A percentile compares a stretch with the other conserved stretches of the same genome.
phyloP scores from a whole-genome alignment of 2,888 invertebrate species.

The Tachystola acroxantha region DNA sequence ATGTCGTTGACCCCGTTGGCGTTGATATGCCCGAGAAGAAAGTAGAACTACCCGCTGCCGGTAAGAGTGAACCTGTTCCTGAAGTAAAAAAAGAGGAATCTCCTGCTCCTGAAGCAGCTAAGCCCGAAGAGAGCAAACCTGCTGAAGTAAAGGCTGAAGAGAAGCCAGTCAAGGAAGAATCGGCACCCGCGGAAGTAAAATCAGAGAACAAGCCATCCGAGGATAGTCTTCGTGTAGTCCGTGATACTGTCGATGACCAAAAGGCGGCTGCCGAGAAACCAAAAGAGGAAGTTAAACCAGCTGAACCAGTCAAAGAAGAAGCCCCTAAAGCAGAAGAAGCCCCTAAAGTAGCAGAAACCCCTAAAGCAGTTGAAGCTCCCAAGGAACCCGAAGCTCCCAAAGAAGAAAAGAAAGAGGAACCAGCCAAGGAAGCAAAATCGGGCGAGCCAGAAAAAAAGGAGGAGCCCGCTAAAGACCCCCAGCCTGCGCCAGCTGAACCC shows the following conservation, averaged over 20 bases:
- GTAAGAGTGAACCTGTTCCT: slow-evolving; percentile 46
- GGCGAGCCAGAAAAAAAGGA: slow-evolving; percentile 4
- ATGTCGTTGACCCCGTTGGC: slow-evolving; percentile 41
- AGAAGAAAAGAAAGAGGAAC: slow-evolving; percentile 18
- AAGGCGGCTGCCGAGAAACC: slow-evolving; percentile 24
- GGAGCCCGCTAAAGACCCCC: slow-evolving; percentile 10
- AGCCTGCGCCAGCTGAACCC: slow-evolving; percentile 12
- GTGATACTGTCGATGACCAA: slow-evolving; percentile 56
- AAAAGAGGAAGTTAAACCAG: slow-evolving; percentile 11
- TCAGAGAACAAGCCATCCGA: slow-evolving; percentile 21
- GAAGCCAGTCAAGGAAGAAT: slow-evolving; percentile 11
- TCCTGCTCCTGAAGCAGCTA: slow-evolving; percentile 18
- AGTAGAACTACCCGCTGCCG: slow-evolving; percentile 43
- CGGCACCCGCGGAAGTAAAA: slow-evolving; percentile 13
- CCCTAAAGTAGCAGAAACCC: slow-evolving; percentile 14
- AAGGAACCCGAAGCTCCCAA: slow-evolving; percentile 22
- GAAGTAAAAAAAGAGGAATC: slow-evolving; percentile 23
- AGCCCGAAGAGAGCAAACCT: slow-evolving; percentile 17
- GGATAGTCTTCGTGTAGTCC: slow-evolving; percentile 49
- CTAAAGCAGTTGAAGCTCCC: slow-evolving; percentile 16
- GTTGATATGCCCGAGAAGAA: slow-evolving; percentile 49
- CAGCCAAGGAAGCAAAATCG: slow-evolving; percentile 1
- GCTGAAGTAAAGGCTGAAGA: slow-evolving; percentile 24
- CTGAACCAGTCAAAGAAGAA: slow-evolving; percentile 12
- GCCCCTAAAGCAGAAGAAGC: slow-evolving; percentile 14